phyloP scores from a whole-genome alignment of 2,113 vertebrate species.

The Herpetotheres cachinnans region DNA sequence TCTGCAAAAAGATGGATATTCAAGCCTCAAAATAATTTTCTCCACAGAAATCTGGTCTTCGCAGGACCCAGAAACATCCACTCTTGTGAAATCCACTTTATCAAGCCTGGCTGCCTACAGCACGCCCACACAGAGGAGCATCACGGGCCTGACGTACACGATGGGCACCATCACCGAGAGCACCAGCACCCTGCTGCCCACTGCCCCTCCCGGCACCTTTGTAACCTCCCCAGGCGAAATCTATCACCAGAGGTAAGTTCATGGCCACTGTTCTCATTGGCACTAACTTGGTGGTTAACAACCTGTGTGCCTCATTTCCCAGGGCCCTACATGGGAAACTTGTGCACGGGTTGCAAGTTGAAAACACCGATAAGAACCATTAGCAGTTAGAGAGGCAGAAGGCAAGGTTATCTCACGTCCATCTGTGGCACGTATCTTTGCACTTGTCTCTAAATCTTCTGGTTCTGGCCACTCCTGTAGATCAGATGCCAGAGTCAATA shows the following conservation, averaged over 20 bases:
- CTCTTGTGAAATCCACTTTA: background rate
- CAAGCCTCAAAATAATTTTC: background rate
- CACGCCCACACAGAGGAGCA: background rate
- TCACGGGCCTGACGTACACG: fast-evolving
- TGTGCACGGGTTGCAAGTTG: background rate
- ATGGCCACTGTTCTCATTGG: fast-evolving
- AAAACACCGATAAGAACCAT: fast-evolving
- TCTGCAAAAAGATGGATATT: background rate
- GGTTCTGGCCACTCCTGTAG: background rate
- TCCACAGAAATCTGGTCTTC: background rate
- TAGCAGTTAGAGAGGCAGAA: background rate
- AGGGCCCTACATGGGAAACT: fast-evolving
- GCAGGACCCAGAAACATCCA: background rate
- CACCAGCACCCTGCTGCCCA: background rate
- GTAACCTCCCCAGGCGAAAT: background rate
- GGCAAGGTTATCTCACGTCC: background rate
- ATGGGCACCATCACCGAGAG: fast-evolving
- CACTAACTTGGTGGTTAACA: fast-evolving
- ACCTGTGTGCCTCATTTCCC: fast-evolving
- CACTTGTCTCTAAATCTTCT: background rate
- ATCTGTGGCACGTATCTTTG: background rate
- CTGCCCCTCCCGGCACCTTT: background rate
- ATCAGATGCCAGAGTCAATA: background rate
- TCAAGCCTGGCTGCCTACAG: background rate
- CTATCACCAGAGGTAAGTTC: background rate